Evolutionary conservation across 1,140 invertebrate species (phyloP).

Genomic region (Drosophila ambigua): DNA sequence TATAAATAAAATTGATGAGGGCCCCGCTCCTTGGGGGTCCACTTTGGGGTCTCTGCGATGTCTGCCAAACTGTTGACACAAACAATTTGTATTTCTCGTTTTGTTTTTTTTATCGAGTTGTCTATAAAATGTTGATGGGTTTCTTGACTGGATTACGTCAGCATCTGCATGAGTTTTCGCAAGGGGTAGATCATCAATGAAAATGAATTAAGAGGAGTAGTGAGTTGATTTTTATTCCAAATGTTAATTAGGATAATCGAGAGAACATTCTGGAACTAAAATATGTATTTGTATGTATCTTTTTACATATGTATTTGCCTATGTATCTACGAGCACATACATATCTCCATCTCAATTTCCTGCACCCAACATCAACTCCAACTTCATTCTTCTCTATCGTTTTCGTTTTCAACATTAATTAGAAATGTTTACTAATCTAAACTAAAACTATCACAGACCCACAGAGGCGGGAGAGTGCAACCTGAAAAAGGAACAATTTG

Average conservation of each 20-base stretch:
- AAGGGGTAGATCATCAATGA: background rate
- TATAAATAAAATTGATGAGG: constrained; percentile 51
- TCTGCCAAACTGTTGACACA: constrained; percentile 59
- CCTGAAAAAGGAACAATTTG: constrained; percentile 5
- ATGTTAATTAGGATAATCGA: too few relatives aligned
- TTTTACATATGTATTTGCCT: background rate
- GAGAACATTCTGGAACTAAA: too few relatives aligned
- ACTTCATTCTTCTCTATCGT: background rate
- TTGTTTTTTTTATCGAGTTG: constrained; percentile 6
- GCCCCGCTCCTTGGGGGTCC: constrained; percentile 36
- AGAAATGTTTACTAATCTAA: constrained; percentile 63
- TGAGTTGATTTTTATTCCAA: too few relatives aligned
- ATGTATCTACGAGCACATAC: too few relatives aligned
- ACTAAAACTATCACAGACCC: constrained; percentile 26
- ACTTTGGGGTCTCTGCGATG: constrained; percentile 8
- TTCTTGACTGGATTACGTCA: constrained; percentile 54
- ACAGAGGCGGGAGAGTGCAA: constrained; percentile 11
- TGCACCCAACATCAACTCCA: too few relatives aligned
- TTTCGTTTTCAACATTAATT: constrained; percentile 57
- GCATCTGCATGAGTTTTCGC: constrained; percentile 4
- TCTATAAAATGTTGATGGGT: constrained; percentile 38
- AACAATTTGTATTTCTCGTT: constrained; percentile 17
- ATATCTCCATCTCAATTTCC: background rate
- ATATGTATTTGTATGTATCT: too few relatives aligned
- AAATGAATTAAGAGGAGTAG: background rate